These are phyloP conservation scores for Cryptoblepharus egeriae DNA, from an alignment of 2,797 vertebrate species.

Conservation along the genomic window DNA sequence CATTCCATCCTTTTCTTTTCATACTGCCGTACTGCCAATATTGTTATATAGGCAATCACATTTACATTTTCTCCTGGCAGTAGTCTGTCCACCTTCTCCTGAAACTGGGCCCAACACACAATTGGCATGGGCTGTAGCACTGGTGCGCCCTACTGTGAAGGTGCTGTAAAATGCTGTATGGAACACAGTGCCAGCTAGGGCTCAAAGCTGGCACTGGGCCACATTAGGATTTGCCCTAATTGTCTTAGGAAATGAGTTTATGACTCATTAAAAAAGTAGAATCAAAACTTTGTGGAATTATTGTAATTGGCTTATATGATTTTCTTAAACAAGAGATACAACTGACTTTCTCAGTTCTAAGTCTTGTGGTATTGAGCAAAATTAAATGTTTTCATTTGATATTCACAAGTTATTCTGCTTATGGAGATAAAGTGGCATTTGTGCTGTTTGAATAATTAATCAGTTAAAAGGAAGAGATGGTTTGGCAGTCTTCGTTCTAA, in stretches of 20 bases:
- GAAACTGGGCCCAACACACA: too few relatives aligned
- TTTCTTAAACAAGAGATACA: not conserved
- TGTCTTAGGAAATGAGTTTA: not conserved
- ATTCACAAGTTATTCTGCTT: not conserved
- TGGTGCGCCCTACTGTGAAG: too few relatives aligned
- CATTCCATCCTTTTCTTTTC: too few relatives aligned
- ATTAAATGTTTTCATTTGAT: not conserved
- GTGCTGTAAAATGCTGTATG: too few relatives aligned
- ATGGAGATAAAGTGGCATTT: conserved; percentile 4
- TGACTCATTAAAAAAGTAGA: not conserved
- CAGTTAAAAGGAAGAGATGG: not conserved
- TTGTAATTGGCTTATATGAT: not conserved
- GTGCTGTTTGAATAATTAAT: not conserved
- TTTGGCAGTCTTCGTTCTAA: not conserved
- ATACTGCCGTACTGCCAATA: too few relatives aligned
- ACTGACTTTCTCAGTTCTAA: not conserved
- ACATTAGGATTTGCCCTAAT: too few relatives aligned
- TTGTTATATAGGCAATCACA: too few relatives aligned
- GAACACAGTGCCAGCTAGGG: too few relatives aligned
- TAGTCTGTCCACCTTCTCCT: too few relatives aligned
- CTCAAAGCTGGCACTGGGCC: too few relatives aligned
- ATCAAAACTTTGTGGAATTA: not conserved
- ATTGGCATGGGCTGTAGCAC: too few relatives aligned
- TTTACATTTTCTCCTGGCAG: too few relatives aligned
- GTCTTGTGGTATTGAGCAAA: not conserved